These are phyloP conservation scores for Hydrozoanthus gracilis DNA, from an alignment of 92 coral and sea anemone genomes.

Conservation along the genomic window DNA sequence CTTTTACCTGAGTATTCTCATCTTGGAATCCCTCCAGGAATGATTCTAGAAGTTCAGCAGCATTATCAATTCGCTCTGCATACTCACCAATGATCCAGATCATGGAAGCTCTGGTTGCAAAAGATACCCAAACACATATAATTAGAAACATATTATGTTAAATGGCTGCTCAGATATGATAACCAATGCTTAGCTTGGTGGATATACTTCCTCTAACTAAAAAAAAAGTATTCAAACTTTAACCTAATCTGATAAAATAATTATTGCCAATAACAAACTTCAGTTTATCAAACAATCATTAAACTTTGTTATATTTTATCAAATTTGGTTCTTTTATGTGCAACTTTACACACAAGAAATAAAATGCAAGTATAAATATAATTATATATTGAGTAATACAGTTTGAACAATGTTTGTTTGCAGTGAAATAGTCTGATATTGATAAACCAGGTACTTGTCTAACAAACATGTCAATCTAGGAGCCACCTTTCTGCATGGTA, in stretches of 20 bases:
- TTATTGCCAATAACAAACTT: no score
- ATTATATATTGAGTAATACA: neutral
- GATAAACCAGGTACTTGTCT: slow-evolving; percentile 39
- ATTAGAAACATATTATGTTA: neutral
- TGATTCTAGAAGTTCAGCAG: slow-evolving; percentile 97
- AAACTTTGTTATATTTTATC: no score
- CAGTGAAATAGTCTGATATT: slow-evolving; percentile 34
- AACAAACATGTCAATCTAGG: slow-evolving; percentile 41
- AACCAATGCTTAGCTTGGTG: no score
- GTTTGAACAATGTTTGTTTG: slow-evolving; percentile 12
- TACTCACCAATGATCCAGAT: slow-evolving; percentile 99
- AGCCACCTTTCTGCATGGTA: slow-evolving; percentile 20
- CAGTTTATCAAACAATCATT: no score
- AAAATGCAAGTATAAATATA: no score
- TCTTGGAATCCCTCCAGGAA: slow-evolving; percentile 99
- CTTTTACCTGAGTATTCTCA: slow-evolving; percentile 92
- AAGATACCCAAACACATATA: neutral
- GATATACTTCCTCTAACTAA: no score
- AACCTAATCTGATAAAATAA: no score
- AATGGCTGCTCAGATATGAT: no score
- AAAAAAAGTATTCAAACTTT: no score
- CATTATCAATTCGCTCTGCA: slow-evolving; percentile 99
- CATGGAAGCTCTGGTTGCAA: slow-evolving; percentile 89
- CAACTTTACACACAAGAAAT: no score
- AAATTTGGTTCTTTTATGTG: no score